A percentile compares a stretch with the other conserved stretches of the same genome.
Evolutionary conservation across 53 echinoderm and acorn worm genomes (phyloP).

Genomic region (Echinometra lucunter): DNA sequence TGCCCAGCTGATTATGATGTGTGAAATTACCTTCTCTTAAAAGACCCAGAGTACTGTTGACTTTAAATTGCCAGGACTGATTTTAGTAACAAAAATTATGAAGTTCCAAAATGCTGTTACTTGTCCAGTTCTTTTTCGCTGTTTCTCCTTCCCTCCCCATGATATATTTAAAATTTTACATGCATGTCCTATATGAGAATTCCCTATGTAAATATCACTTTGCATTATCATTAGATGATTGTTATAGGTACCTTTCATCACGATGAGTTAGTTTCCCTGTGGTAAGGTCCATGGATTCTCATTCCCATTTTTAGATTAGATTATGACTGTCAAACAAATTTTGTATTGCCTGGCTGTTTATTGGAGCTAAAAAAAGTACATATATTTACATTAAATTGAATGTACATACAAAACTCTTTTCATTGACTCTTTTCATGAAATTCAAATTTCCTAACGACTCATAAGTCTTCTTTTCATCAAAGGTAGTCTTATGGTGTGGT

Average conservation of each 20-base stretch:
- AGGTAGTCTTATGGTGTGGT: no score
- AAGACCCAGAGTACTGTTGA: no score
- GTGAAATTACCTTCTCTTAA: no score
- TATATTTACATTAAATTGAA: conserved; percentile 9
- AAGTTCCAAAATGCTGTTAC: not conserved
- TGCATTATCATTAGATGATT: not conserved
- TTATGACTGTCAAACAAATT: not conserved
- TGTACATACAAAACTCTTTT: not conserved
- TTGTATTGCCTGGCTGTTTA: not conserved
- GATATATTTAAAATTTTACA: not conserved
- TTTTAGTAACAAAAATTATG: not conserved
- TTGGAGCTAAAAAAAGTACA: not conserved
- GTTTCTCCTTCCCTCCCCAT: not conserved
- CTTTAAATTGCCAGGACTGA: no score
- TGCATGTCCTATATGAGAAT: no score
- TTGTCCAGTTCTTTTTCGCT: no score
- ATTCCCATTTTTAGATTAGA: not conserved
- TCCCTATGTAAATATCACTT: not conserved
- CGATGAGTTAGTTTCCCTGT: not conserved
- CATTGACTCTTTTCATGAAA: no score
- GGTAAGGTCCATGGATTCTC: no score
- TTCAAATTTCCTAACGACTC: not conserved
- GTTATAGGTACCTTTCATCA: not conserved
- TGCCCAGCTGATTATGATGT: no score
- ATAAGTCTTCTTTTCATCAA: no score